Evolutionary conservation across 1,140 invertebrate species (phyloP).

Genomic region (Zaprionus tsacasi): DNA sequence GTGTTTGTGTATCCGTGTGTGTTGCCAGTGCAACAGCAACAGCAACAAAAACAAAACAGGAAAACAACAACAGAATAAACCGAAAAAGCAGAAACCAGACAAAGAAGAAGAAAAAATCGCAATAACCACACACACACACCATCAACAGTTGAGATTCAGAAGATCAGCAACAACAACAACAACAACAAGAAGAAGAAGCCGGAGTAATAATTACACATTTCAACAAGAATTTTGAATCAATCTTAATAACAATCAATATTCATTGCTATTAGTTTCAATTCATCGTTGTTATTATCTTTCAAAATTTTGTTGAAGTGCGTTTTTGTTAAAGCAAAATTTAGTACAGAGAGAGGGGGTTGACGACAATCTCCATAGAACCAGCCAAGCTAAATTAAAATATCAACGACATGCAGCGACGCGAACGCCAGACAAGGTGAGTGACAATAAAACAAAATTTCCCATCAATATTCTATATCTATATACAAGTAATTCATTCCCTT

Average conservation of each 20-base stretch:
- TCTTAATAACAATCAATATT: conserved; percentile 45
- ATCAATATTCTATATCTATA: too few relatives aligned
- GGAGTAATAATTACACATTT: conserved; percentile 26
- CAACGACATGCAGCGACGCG: conserved; percentile 69
- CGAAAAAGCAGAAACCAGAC: neutral
- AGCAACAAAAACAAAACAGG: conserved; percentile 5
- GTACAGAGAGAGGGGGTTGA: conserved; percentile 15
- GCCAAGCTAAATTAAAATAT: conserved; percentile 23
- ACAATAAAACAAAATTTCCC: too few relatives aligned
- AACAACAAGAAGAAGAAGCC: neutral
- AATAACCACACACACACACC: conserved; percentile 26
- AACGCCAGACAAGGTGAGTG: conserved; percentile 76
- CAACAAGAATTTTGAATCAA: conserved; percentile 46
- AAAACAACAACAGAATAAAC: neutral
- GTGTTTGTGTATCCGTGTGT: conserved; percentile 40
- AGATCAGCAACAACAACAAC: neutral
- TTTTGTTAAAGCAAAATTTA: conserved; percentile 62
- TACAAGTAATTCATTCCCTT: too few relatives aligned
- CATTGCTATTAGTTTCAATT: conserved; percentile 44
- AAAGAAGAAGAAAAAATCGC: conserved; percentile 11
- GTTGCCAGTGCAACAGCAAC: conserved; percentile 17
- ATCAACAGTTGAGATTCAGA: conserved; percentile 35
- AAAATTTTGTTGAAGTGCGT: conserved; percentile 63
- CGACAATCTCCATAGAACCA: conserved; percentile 21
- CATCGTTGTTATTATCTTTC: conserved; percentile 42